Evolutionary conservation across 2,113 vertebrate genomes (phyloP).

Genomic region (Ranitomeya imitator): DNA sequence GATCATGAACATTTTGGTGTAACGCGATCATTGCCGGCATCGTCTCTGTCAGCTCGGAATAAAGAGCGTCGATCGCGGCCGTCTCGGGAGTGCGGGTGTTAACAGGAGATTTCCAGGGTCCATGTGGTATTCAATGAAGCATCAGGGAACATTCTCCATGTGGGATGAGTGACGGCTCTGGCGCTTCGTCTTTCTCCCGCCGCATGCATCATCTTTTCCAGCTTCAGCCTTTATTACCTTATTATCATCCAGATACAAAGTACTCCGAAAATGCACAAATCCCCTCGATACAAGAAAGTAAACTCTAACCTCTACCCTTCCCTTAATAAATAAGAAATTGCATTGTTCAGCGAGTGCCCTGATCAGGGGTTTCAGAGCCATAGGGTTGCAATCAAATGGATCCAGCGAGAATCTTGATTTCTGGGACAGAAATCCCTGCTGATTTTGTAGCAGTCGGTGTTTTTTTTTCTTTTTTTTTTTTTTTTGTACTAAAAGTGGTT

Average conservation of each 20-base stretch:
- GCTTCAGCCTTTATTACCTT: background rate
- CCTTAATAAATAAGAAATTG: background rate
- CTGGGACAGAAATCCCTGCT: conserved; percentile 54
- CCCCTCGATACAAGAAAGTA: background rate
- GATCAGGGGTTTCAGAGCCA: background rate
- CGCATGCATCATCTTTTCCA: conserved; percentile 5
- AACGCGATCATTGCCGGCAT: background rate
- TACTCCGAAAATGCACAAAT: background rate
- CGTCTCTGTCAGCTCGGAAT: background rate
- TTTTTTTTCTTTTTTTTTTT: conserved; percentile 20
- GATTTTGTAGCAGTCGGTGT: conserved; percentile 29
- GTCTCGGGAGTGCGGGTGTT: conserved; percentile 26
- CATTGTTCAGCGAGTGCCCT: background rate
- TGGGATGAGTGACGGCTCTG: conserved; percentile 14
- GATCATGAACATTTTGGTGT: background rate
- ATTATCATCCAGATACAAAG: conserved; percentile 2
- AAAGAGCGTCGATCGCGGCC: background rate
- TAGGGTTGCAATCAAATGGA: background rate
- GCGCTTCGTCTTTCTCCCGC: conserved; percentile 4
- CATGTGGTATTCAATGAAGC: conserved; percentile 39
- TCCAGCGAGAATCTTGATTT: conserved; percentile 29
- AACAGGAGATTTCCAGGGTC: conserved; percentile 29
- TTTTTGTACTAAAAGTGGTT: conserved; percentile 47
- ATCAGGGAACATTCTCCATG: conserved; percentile 42
- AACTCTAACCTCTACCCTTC: background rate